Conservation (phyloP, 2,113 vertebrate species). For the Cyanoderma ruficeps region DNA sequence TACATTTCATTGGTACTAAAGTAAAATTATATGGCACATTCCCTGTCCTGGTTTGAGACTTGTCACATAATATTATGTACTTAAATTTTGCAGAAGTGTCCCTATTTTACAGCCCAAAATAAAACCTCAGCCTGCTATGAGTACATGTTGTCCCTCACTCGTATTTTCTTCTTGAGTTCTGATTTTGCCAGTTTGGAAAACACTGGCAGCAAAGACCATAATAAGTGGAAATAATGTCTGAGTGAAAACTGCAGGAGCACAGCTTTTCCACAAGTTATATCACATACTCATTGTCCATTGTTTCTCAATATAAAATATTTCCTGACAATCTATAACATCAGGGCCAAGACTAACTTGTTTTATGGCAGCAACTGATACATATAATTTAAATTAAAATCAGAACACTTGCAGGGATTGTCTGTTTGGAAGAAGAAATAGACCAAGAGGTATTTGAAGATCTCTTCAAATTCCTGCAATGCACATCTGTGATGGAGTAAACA, state of each 20-base stretch:
- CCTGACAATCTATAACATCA: background rate
- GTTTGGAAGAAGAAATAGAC: slow-evolving; percentile 17
- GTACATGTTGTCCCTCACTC: background rate
- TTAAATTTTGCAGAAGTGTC: background rate
- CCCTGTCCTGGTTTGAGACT: background rate
- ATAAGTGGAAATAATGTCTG: background rate
- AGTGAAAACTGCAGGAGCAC: slow-evolving; percentile 13
- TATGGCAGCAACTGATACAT: background rate
- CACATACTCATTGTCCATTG: background rate
- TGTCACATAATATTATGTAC: background rate
- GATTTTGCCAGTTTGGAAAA: background rate
- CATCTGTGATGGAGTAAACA: slow-evolving; percentile 22
- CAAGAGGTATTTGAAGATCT: slow-evolving; percentile 9
- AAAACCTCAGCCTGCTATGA: background rate
- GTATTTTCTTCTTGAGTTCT: background rate
- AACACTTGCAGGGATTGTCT: background rate
- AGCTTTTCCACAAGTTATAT: background rate
- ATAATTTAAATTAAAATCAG: slow-evolving; percentile 47
- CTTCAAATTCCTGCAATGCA: background rate
- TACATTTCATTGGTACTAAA: background rate
- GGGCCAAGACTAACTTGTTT: slow-evolving; percentile 30
- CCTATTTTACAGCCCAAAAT: background rate
- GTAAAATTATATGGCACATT: background rate
- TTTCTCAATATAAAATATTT: slow-evolving; percentile 17
- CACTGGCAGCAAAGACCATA: background rate